Base-by-base conservation (phyloP, 92 coral and sea anemone species). In the Paragorgia papillata region DNA sequence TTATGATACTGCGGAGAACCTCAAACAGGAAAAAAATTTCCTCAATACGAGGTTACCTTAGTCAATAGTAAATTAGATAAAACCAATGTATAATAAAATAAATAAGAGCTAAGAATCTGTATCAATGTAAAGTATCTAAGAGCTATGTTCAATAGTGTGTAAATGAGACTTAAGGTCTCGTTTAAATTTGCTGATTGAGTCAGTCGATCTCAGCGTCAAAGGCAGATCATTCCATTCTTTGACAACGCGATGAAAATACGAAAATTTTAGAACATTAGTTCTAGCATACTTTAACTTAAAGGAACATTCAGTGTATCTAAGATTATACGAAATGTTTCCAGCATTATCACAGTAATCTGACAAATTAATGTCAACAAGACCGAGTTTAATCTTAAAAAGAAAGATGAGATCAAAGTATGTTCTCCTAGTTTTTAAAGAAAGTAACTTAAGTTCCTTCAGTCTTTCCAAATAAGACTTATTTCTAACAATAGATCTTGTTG, bases 391-490 rank as follows among this genome's bases (percentile, higher is more conserved):
- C 74, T 67, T 67, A 20, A 67, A 66, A 28, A 67, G 33, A 46
- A 46, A 15, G 15, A 46, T 46, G n/a, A 46, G 12, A 17, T 74
- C 66, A 33, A 54, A 57, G 22, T 57, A 74, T 17, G 12, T 56
- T 30, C 66, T n/a, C 43, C 53, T 74, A 28, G 80, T 54, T 54
- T 71, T 70, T 55, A 74, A 57, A 13, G 80, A 54, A 10, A 74
- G 50, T 57, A 74, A 41, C 8, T 74, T 74, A 12, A 74, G 80
- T 74, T 74, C 70, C 19, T 74, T 57, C 8, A 56, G 66, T 51
- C 70, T 74, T 57, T 19, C 73, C 27, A 49, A 29, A 57, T 57
- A 56, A 37, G 69, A 25, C 69, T 74, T 74, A 53, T 74, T 40
- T 37, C 60, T 74, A 43, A 51, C 68, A 74, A 46, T 46, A 15